These are phyloP conservation scores for Camelus bactrianus DNA, from an alignment of 2,113 vertebrate species.

Conservation along the genomic window DNA sequence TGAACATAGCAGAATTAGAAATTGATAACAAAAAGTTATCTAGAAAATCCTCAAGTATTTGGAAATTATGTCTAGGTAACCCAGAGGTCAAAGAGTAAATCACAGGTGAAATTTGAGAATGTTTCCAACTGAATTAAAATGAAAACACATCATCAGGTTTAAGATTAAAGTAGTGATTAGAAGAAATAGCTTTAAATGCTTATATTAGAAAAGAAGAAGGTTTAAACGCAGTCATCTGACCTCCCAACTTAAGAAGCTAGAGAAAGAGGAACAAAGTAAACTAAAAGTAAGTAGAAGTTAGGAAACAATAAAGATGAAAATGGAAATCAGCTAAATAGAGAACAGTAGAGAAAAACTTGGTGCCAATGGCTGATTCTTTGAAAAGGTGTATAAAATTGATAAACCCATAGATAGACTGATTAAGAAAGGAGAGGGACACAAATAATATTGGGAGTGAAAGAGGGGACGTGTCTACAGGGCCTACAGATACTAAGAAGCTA, in stretches of 20 bases:
- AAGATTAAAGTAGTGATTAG: not conserved
- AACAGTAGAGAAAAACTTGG: not conserved
- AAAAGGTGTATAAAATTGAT: not conserved
- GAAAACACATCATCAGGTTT: not conserved
- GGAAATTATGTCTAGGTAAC: not conserved
- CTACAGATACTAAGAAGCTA: not conserved
- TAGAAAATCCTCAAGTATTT: not conserved
- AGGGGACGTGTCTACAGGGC: not conserved
- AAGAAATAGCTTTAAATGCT: not conserved
- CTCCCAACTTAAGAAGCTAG: not conserved
- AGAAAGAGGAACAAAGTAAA: constrained; percentile 25
- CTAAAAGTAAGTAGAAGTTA: not conserved
- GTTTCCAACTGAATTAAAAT: not conserved
- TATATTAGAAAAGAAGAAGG: not conserved
- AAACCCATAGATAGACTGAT: not conserved
- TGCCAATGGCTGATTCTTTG: not conserved
- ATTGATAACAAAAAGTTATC: not conserved
- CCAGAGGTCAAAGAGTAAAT: no score
- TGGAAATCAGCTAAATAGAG: not conserved
- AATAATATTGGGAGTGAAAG: not conserved
- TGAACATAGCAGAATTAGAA: not conserved
- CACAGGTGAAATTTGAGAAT: no score
- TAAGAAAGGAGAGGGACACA: not conserved
- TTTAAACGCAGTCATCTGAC: not conserved
- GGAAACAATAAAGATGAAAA: not conserved